phyloP scores from a whole-genome alignment of 1,140 invertebrate genomes.

The Sycophaga agraensis region DNA sequence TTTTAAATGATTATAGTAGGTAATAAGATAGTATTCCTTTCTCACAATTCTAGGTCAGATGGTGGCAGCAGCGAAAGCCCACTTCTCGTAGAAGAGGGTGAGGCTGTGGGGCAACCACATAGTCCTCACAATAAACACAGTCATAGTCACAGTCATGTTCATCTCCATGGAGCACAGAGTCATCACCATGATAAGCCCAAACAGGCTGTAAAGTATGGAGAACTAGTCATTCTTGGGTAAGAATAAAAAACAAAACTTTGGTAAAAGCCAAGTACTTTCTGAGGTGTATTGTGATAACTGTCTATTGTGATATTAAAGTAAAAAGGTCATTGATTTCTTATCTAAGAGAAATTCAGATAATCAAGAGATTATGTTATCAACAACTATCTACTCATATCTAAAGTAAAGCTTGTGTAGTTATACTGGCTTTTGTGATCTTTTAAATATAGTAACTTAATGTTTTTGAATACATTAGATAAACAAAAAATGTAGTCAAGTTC shows the following conservation, averaged over 20 bases:
- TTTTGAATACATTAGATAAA: background rate
- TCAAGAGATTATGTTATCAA: slow-evolving; percentile 9
- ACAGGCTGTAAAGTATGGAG: slow-evolving; percentile 83
- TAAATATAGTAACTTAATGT: background rate
- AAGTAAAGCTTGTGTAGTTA: background rate
- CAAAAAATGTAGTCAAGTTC: background rate
- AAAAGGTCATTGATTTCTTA: slow-evolving; percentile 23
- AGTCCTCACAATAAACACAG: slow-evolving; percentile 52
- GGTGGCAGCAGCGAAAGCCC: slow-evolving; percentile 56
- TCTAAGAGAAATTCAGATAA: slow-evolving; percentile 16
- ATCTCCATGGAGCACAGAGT: slow-evolving; percentile 48
- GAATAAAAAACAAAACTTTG: slow-evolving; percentile 40
- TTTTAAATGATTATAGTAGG: too few relatives aligned
- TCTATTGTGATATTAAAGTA: background rate
- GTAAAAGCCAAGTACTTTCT: background rate
- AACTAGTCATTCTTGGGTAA: slow-evolving; percentile 92
- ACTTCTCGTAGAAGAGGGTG: slow-evolving; percentile 55
- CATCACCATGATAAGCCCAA: slow-evolving; percentile 67
- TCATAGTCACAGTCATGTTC: slow-evolving; percentile 48
- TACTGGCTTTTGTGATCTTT: background rate
- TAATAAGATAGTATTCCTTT: slow-evolving; percentile 25
- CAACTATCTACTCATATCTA: background rate
- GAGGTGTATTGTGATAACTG: background rate
- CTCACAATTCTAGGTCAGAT: slow-evolving; percentile 49
- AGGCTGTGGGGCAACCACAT: slow-evolving; percentile 53